A percentile compares a stretch with the other conserved stretches of the same genome.
Evolutionary conservation across 2,888 invertebrate species (phyloP).

Genomic region (Ormyrus labotus): DNA sequence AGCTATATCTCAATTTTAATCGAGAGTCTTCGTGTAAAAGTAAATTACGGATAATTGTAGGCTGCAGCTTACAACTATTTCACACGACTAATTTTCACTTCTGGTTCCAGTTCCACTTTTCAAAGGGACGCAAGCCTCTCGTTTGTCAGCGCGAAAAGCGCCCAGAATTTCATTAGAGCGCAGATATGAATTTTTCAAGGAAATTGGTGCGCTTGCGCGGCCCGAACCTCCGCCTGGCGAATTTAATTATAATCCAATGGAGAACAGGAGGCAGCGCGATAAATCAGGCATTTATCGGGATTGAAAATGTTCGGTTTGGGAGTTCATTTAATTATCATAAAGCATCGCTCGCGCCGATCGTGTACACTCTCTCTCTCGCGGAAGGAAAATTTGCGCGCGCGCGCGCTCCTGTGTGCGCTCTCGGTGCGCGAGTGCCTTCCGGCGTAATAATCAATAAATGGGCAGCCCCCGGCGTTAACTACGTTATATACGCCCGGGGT

Average conservation of each 20-base stretch:
- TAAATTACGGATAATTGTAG: too few relatives aligned
- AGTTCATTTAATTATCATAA: slow-evolving; percentile 56
- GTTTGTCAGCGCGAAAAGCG: not conserved
- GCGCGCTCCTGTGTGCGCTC: not conserved
- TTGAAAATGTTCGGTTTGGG: slow-evolving; percentile 29
- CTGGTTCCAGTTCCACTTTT: too few relatives aligned
- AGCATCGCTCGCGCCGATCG: slow-evolving; percentile 17
- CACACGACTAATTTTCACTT: too few relatives aligned
- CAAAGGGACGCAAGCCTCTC: too few relatives aligned
- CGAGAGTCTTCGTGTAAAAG: too few relatives aligned
- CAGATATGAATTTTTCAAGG: not conserved
- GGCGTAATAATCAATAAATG: slow-evolving; percentile 66
- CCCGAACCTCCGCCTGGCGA: not conserved
- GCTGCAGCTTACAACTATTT: too few relatives aligned
- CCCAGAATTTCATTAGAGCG: not conserved
- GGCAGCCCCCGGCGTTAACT: slow-evolving; percentile 63
- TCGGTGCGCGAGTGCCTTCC: slow-evolving; percentile 56
- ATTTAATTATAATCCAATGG: slow-evolving; percentile 27
- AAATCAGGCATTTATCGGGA: slow-evolving; percentile 29
- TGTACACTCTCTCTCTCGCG: not conserved
- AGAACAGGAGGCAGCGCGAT: not conserved
- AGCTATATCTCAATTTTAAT: too few relatives aligned
- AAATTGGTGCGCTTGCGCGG: not conserved
- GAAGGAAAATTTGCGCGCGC: slow-evolving; percentile 52
- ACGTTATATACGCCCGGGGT: slow-evolving; percentile 59